Base-by-base conservation (phyloP, 2,888 invertebrate species). In the Chrysomela aeneicollis region DNA sequence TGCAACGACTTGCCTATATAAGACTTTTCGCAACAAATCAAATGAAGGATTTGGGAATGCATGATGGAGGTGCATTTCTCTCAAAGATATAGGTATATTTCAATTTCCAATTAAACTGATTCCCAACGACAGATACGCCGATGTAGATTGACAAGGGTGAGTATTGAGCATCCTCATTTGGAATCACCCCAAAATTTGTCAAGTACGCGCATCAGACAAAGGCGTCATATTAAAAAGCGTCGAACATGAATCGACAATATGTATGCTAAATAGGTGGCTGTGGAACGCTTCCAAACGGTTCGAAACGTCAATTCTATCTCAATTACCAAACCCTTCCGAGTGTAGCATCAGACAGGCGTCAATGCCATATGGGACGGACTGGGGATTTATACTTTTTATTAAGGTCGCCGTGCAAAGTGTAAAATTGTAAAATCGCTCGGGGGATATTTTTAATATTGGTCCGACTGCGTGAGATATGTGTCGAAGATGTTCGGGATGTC, bases 291-390 rank as follows among this genome's bases (percentile, higher is more conserved):
- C 76, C 76, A 77, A 80, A 73, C 79, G 77, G 75, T 78, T 74
- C 77, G 42, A 70, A 77, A 77, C 77, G 79, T 78, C 79, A 78
- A 79, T 80, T 77, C 73, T 78, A 77, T 79, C 74, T 76, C 80
- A 82, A 82, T 81, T 82, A 82, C 76, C 77, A 80, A 79, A 79
- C 80, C 81, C 81, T 80, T 81, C 78, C 76, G 71, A 64, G 73
- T 72, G 76, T 71, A 63, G 65, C 70, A 73, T 74, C 73, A 72
- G 71, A 72, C 74, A 75, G 73, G 73, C 71, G 77, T 74, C 75
- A 74, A 67, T 26, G 63, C 63, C 75, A 74, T 67, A 70, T 74
- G 74, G 67, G 74, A 63, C 63, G 61, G 57, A 59, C 64, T 70
- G 62, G 60, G 77, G 78, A 79, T 79, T 79, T 79, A 78, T 77